These are phyloP conservation scores for Ennomos quercinarius DNA, from an alignment of 2,888 invertebrate genomes.

Conservation along the genomic window DNA sequence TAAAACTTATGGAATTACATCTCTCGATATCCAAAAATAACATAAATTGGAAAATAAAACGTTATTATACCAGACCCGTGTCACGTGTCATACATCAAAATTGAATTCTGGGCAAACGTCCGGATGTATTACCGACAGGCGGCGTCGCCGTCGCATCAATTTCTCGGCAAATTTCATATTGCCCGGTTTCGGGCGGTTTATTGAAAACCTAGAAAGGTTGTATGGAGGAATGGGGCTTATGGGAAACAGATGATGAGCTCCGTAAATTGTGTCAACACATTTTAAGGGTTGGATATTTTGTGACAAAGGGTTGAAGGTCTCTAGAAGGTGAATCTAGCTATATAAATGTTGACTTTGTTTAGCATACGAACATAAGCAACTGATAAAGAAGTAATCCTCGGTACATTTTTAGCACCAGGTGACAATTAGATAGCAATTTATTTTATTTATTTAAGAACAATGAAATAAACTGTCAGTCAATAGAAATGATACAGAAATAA, in stretches of 20 bases:
- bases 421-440: no score
- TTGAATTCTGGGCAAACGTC: constrained; percentile 63
- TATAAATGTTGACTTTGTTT: no score
- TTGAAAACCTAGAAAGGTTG: constrained; percentile 22
- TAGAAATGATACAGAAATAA: no score
- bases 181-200: constrained; percentile 14
- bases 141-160: constrained; percentile 55
- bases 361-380: no score
- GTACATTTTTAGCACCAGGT: no score
- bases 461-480: no score
- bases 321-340: not conserved
- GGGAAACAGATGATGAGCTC: constrained; percentile 12
- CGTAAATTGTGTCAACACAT: not conserved
- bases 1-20: constrained; percentile 28
- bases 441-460: no score
- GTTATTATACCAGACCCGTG: constrained; percentile 38
- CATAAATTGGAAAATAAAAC: constrained; percentile 35
- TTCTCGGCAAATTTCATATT: constrained; percentile 59
- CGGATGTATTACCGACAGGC: constrained; percentile 59
- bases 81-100: constrained; percentile 55
- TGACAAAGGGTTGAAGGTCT: not conserved
- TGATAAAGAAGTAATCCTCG: no score
- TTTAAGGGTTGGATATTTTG: no score
- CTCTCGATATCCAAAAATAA: constrained; percentile 22
- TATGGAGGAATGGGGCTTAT: constrained; percentile 11